These are phyloP conservation scores for Sarcoramphus papa DNA, from an alignment of 2,797 vertebrate species.

Conservation along the genomic window DNA sequence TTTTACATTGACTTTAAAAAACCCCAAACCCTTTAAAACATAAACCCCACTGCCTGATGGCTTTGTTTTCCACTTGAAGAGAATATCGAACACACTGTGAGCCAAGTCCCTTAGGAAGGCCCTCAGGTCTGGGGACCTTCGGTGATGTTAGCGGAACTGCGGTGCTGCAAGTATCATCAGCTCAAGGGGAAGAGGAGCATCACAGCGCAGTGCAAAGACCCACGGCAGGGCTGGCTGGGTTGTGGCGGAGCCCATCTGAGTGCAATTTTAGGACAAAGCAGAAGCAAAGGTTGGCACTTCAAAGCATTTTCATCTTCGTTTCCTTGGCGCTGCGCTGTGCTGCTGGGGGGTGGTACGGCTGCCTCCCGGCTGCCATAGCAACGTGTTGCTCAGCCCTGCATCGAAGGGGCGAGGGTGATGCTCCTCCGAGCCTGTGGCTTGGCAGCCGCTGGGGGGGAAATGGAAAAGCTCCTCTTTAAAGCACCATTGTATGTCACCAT, in stretches of 20 bases:
- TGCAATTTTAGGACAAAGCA: neutral
- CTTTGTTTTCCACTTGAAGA: neutral
- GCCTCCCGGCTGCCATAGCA: slow-evolving; percentile 54
- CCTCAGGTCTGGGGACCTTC: neutral
- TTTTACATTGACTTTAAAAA: neutral
- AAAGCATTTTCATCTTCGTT: neutral
- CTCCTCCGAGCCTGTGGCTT: neutral
- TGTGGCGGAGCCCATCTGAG: neutral
- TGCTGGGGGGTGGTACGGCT: neutral
- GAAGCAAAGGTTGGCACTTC: neutral
- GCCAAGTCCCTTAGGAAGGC: neutral
- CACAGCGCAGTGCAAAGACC: neutral
- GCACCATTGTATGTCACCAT: neutral
- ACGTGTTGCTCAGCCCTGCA: slow-evolving; percentile 48
- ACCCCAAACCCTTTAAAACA: neutral
- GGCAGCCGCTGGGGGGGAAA: neutral
- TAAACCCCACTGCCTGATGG: neutral
- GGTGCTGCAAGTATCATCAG: accelerated
- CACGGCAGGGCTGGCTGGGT: neutral
- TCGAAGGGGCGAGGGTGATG: neutral
- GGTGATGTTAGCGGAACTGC: neutral
- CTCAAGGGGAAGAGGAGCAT: neutral
- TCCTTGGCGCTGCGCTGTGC: neutral
- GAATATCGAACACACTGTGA: neutral
- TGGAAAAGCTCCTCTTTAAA: neutral